Evolutionary conservation across 2,797 vertebrate genomes (phyloP).

Genomic region (Spinibarbus caldwelli): DNA sequence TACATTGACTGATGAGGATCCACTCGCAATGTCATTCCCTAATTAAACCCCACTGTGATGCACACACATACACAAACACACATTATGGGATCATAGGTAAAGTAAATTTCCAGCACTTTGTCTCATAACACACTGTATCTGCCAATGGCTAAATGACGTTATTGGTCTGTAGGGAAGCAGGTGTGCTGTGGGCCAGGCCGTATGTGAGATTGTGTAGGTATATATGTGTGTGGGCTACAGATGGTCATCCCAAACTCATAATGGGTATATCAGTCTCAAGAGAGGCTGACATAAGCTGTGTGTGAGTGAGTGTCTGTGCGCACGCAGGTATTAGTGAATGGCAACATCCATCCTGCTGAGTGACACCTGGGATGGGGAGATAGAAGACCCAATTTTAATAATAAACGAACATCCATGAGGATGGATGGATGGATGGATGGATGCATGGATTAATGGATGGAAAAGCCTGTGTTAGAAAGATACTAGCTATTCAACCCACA

Average conservation of each 20-base stretch:
- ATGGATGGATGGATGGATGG: conserved; percentile 7
- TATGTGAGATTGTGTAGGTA: conserved; percentile 4
- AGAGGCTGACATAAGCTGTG: conserved; percentile 37
- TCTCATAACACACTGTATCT: conserved; percentile 20
- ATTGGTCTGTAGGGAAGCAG: conserved; percentile 28
- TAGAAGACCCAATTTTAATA: conserved; percentile 17
- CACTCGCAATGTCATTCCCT: conserved; percentile 29
- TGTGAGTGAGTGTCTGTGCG: background rate
- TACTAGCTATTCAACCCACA: background rate
- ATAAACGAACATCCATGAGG: conserved; percentile 24
- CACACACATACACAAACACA: background rate
- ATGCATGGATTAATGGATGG: conserved; percentile 11
- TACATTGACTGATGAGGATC: conserved; percentile 34
- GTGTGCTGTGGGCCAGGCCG: background rate
- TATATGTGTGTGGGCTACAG: conserved; percentile 39
- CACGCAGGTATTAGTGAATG: conserved; percentile 33
- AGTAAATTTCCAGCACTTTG: conserved; percentile 40
- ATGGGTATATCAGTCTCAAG: conserved; percentile 24
- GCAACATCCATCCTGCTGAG: conserved; percentile 40
- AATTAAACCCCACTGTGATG: conserved; percentile 40
- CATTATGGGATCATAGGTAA: background rate
- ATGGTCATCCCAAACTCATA: conserved; percentile 43
- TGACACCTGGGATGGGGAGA: conserved; percentile 24
- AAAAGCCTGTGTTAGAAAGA: background rate
- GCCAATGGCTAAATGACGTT: conserved; percentile 21